Evolutionary conservation across 2,888 invertebrate genomes (phyloP), one percentile per base, ranked within the genome.

Genomic region (Griposia aprilina): DNA sequence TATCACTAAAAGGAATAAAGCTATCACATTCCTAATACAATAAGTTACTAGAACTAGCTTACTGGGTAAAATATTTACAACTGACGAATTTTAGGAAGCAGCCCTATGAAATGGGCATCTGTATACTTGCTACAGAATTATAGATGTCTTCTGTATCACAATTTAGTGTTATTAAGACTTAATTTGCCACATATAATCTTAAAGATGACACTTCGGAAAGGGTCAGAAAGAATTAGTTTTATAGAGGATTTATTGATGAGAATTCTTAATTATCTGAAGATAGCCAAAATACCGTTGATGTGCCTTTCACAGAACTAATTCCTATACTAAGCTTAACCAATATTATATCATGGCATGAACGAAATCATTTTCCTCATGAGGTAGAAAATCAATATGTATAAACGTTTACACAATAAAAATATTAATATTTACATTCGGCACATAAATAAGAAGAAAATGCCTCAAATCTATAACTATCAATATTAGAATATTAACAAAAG

Each of bases 1-100:
- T 91, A 91, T 85, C 80, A 84, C 87, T 88, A 91, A 90, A 91
- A 92, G 90, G 90, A 92, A 92, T 94, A 94, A 93, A 94, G 93
- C 95, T 95, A 95, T 95, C 94, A 96, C 95, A 94, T 94, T 94
- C 84, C 95, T 95, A 96, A 92, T 93, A 91, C 89, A 96, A 96
- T 96, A 95, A 96, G 91, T 96, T 95, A 96, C 91, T 94, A 94
- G 89, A 59, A 81, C 83, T 91, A 92, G 82, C 81, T 89, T 88
- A 81, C 50, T 84, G 30, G 76, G 77, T 72, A 85, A 83, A 88
- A 86, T 94, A 93, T 93, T 86, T 94, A 94, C 94, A 94, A 82
- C 85, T 88, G 84, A 81, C 78, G 63, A 74, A 57, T 72, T 78
- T 20, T 57, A 75, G 66, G 66, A 81, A 69, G 62, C 69, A 72